phyloP scores from a whole-genome alignment of 2,888 invertebrate genomes.

The Proisotoma minuta region DNA sequence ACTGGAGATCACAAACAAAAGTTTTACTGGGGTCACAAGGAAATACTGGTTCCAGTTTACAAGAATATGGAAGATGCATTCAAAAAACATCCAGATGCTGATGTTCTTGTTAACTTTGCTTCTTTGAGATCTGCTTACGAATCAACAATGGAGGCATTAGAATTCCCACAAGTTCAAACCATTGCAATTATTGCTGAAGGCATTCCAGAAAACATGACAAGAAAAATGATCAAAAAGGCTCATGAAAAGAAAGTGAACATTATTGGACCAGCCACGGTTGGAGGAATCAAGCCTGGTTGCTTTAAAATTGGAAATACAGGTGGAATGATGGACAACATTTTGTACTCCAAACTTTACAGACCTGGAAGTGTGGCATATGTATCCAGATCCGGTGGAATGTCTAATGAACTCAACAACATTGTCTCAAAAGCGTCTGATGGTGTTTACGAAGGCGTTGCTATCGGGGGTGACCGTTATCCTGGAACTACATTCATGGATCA shows the following conservation, averaged over 20 bases:
- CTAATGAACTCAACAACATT: constrained; percentile 97
- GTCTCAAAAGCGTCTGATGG: constrained; percentile 94
- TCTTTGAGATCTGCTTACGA: constrained; percentile 96
- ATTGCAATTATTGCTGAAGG: constrained; percentile 99
- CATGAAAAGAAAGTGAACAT: constrained; percentile 78
- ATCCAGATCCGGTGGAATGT: constrained; percentile 98
- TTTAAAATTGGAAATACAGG: constrained; percentile 99
- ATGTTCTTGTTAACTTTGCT: constrained; percentile 94
- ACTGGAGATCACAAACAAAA: constrained; percentile 98
- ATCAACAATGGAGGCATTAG: constrained; percentile 88
- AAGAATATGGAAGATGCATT: constrained; percentile 96
- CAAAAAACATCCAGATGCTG: constrained; percentile 88
- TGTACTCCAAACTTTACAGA: constrained; percentile 92
- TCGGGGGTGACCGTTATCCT: constrained; percentile 95
- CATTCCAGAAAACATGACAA: constrained; percentile 96
- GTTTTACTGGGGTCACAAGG: constrained; percentile 99
- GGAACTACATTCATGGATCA: constrained; percentile 98
- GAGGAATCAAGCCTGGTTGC: constrained; percentile 96
- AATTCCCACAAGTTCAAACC: constrained; percentile 87
- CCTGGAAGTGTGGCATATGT: constrained; percentile 98
- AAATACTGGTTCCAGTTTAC: constrained; percentile 87
- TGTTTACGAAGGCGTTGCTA: constrained; percentile 95
- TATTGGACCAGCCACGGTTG: constrained; percentile 92
- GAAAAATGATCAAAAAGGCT: constrained; percentile 81
- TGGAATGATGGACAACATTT: constrained; percentile 98